Base-by-base conservation (phyloP, 2,797 vertebrate species). In the Pyrrhura leucotis region DNA sequence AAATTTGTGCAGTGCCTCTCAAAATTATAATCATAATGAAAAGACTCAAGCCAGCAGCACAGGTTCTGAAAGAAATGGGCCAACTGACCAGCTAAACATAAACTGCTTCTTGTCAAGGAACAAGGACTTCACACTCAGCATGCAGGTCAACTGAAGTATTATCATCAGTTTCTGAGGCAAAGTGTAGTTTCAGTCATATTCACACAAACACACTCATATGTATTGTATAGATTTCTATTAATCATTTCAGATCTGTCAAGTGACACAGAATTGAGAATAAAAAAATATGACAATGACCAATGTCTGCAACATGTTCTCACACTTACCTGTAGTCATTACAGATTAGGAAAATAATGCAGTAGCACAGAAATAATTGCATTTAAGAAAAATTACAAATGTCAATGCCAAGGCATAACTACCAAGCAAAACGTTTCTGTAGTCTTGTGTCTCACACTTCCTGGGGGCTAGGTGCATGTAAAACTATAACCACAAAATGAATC, bases 61-160 rank as follows among this genome's bases (percentile, higher is more conserved):
- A 2, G 4, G 3, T 31, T 82, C 58, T 73, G 33, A 89, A 26
- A 31, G 35, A 87, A 90, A 67, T 2, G 5, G 17, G 42, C 10
- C 61, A 66, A 14, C 7, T 31, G 10, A 56, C 18, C 39, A 67
- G 12, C 33, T 47, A 78, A 53, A 44, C 2, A 3, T 25, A 40
- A 77, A 17, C 7, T 78, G 35, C 26, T 12, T 45, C 23, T 53
- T 68, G 11, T 11, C 8, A 71, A 7, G 22, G 50, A 39, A 44
- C 4, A 12, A 0, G 0, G 12, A 35, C 25, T 39, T 83, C 44
- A 44, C 2, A 59, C 14, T 87, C 31, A 74, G 19, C 0, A 5
- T 4, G 18, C 14, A 31, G 47, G 23, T 63, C 33, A 93, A 35
- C 7, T 42, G 1, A 47, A 80, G 28, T 3, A 6, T 6, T 66